Base-by-base conservation (phyloP, 2,113 vertebrate genomes). In the Ptyas mucosa region DNA sequence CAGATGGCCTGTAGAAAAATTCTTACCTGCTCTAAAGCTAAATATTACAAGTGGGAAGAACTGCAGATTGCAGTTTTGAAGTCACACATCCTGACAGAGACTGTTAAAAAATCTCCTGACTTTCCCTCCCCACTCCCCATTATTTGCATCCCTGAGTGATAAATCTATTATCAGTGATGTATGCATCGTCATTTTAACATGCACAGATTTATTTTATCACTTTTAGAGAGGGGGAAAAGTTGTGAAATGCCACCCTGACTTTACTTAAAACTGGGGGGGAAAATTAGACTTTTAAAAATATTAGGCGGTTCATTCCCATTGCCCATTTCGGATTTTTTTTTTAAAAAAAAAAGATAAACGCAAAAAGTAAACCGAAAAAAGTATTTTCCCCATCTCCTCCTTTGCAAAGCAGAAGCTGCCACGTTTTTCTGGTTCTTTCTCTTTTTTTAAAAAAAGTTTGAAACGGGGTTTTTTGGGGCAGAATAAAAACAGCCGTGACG, bases 41-140 rank as follows among this genome's bases (percentile, higher is more conserved):
- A 34, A 81, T 81, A 18, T 39, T 20, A 7, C 34, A 20, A 39
- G 69, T 3, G 7, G 1, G 15, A 75, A 34, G 7, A 39, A 69
- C 12, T 69, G 5, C 12, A 1, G 29, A 49, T 49, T 8, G 69
- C n/a, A 29, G 8, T 69, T 69, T 81, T 21, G 3, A 81, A 39
- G 18, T 20, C 69, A 21, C 18, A 7, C 69, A 39, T 81, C 69
- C 18, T 39, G 34, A 8, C n/a, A 39, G 34, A 9, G 34, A 21
- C 69, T 39, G 15, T 81, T 81, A 8, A 81, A 81, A 69, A 75
- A 61, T 18, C 1, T 15, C 69, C 69, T 3, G 6, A 20, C 7
- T 18, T 18, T 15, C 18, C 0, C 0, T 2, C 10, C 10, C 8
- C 26, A 10, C 24, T 2, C 20, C 10, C 0, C 1, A 39, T 58